phyloP scores from a whole-genome alignment of 2,113 vertebrate species.

The Ramphastos sulfuratus region DNA sequence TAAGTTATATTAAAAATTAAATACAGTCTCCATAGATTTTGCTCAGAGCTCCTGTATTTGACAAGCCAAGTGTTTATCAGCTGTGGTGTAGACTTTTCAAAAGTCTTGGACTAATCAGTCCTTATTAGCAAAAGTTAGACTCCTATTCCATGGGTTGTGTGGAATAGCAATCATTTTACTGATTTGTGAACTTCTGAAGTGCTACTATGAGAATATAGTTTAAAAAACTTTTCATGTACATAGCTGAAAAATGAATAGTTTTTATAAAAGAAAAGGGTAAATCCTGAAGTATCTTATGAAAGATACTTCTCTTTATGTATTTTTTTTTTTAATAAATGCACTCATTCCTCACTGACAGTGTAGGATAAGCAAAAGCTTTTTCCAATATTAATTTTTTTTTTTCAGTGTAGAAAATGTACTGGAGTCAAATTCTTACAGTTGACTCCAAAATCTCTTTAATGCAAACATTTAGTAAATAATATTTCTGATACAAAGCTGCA shows the following conservation, averaged over 20 bases:
- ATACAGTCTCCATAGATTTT: neutral
- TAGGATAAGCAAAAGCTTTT: neutral
- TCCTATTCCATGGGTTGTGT: neutral
- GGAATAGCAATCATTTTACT: neutral
- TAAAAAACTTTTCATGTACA: neutral
- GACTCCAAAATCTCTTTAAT: neutral
- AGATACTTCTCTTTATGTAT: neutral
- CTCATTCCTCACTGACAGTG: neutral
- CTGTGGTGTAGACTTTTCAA: neutral
- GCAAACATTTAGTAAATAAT: neutral
- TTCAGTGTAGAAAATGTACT: neutral
- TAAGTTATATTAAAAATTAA: neutral
- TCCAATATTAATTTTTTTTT: neutral
- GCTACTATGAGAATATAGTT: neutral
- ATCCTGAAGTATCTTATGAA: neutral
- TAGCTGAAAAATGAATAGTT: neutral
- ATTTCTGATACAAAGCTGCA: neutral
- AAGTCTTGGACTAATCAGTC: neutral
- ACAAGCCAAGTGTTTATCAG: neutral
- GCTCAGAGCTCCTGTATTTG: neutral
- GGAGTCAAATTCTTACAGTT: neutral
- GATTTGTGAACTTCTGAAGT: neutral
- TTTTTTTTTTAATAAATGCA: neutral
- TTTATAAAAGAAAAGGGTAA: neutral
- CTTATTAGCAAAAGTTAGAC: neutral